These are phyloP conservation scores for Spinus pinus DNA, from an alignment of 2,797 vertebrate genomes.

Conservation along the genomic window DNA sequence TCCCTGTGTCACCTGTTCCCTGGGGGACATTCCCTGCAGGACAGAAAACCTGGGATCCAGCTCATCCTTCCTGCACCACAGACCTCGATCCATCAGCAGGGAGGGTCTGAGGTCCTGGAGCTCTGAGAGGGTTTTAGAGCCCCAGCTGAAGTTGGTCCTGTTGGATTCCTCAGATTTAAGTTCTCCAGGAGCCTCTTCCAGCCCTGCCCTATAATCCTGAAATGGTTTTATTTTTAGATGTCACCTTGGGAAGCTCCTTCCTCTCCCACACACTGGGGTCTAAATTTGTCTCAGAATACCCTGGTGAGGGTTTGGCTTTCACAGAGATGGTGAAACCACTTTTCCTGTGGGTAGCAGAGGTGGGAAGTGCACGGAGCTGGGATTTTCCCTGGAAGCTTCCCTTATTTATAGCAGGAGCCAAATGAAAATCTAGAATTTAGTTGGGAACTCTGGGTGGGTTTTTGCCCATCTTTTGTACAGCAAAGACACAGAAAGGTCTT, in stretches of 20 bases:
- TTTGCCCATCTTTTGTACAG: neutral
- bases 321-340: neutral
- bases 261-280: accelerated
- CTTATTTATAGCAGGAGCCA: neutral
- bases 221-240: neutral
- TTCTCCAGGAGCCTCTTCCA: neutral
- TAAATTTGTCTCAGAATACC: neutral
- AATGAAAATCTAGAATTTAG: neutral
- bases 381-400: neutral
- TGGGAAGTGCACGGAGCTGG: neutral
- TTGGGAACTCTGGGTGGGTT: neutral
- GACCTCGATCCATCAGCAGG: accelerated
- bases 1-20: neutral
- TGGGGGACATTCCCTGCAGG: neutral
- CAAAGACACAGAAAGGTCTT: neutral
- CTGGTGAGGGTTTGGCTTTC: neutral
- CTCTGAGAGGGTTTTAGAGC: accelerated
- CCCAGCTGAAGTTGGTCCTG: neutral
- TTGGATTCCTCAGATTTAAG: accelerated
- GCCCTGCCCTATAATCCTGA: neutral
- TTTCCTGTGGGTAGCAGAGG: neutral
- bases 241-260: neutral
- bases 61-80: accelerated
- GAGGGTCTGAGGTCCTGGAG: neutral
- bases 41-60: accelerated